Conservation (phyloP, 2,888 invertebrate species). For the Amiota mariae region DNA sequence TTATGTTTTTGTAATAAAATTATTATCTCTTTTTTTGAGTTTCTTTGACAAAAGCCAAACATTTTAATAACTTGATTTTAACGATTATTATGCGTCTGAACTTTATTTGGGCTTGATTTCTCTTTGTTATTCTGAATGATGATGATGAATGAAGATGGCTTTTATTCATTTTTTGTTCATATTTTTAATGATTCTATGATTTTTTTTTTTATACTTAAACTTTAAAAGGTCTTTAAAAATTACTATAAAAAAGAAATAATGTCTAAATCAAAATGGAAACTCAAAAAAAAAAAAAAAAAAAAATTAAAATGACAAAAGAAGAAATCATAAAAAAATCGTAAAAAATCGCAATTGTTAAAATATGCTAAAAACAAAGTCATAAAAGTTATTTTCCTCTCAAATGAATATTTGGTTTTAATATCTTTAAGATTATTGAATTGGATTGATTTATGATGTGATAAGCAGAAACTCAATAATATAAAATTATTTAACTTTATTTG, state of each 20-base stretch:
- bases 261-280: slow-evolving; percentile 11
- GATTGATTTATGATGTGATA: too few species aligned
- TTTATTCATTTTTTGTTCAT: too few species aligned
- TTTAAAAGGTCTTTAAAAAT: neutral
- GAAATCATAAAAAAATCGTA: slow-evolving; percentile 34
- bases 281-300: neutral
- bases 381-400: slow-evolving; percentile 15
- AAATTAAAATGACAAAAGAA: neutral
- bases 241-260: neutral
- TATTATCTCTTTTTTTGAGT: neutral
- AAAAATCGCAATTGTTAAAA: slow-evolving; percentile 39
- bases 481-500: neutral
- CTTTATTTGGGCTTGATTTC: neutral
- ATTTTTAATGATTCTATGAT: too few species aligned
- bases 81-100: neutral
- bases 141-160: too few species aligned
- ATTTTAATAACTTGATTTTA: slow-evolving; percentile 7
- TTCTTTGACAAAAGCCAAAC: neutral
- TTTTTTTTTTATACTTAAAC: too few species aligned
- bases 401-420: too few species aligned
- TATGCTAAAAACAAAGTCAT: slow-evolving; percentile 34
- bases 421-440: too few species aligned
- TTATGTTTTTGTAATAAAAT: slow-evolving; percentile 2
- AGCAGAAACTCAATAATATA: too few species aligned
- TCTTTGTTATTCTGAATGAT: neutral